Evolutionary conservation across 2,888 invertebrate genomes (phyloP).

Genomic region (Nyleta sp.): DNA sequence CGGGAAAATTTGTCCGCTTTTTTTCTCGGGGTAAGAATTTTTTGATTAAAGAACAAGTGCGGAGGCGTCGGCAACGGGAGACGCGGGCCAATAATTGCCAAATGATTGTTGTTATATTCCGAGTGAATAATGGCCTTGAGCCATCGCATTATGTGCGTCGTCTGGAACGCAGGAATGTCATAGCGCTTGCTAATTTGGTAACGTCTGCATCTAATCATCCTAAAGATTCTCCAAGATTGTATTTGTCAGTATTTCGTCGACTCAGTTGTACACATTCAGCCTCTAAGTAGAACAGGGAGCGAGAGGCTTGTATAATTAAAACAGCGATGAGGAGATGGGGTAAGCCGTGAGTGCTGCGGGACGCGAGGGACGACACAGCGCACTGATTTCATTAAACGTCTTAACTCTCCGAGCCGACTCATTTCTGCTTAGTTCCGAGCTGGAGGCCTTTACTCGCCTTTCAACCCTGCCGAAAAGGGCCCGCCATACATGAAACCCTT

Average conservation of each 20-base stretch:
- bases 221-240: conserved; percentile 73
- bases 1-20: no score
- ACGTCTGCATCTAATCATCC: conserved; percentile 75
- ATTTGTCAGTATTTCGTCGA: conserved; percentile 67
- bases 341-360: conserved; percentile 49
- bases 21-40: no score
- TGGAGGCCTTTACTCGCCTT: no score
- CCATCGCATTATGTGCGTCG: conserved; percentile 13
- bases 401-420: conserved; percentile 71
- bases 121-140: conserved; percentile 3
- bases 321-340: conserved; percentile 65
- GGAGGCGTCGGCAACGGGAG: no score
- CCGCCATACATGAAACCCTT: no score
- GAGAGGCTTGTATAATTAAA: conserved; percentile 73
- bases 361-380: conserved; percentile 62
- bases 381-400: conserved; percentile 75
- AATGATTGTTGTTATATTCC: conserved; percentile 1
- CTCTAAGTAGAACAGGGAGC: conserved; percentile 64
- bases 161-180: conserved; percentile 32
- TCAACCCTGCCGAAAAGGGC: no score
- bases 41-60: no score
- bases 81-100: conserved; percentile 6
- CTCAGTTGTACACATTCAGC: conserved; percentile 49
- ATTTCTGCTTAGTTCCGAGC: no score
- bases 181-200: conserved; percentile 75